phyloP scores from a whole-genome alignment of 1,140 invertebrate species.

The Drosophila murphyi region DNA sequence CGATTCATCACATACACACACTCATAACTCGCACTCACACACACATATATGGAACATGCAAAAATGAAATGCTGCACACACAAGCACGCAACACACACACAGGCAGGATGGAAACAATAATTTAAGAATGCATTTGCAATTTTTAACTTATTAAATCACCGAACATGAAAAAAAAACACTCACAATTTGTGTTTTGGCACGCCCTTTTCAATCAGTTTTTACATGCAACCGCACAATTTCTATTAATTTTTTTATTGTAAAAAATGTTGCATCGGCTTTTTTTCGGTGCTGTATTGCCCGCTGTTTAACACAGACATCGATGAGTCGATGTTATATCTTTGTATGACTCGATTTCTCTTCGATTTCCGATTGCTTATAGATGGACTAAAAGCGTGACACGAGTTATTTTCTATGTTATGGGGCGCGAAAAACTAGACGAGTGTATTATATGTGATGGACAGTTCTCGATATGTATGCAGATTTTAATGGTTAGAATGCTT shows the following conservation, averaged over 20 bases:
- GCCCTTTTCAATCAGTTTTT: conserved; percentile 31
- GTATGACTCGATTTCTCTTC: conserved; percentile 16
- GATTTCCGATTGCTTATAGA: conserved; percentile 9
- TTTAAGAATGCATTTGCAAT: conserved; percentile 29
- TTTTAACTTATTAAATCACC: conserved; percentile 22
- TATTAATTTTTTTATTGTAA: conserved; percentile 37
- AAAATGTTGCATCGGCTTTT: conserved; percentile 55
- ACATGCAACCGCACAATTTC: conserved; percentile 49
- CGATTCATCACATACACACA: conserved; percentile 38
- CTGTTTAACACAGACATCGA: conserved; percentile 45
- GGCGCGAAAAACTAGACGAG: neutral
- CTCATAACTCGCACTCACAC: conserved; percentile 23
- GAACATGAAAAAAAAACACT: conserved; percentile 27
- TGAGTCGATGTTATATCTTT: conserved; percentile 30
- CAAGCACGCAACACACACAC: conserved; percentile 28
- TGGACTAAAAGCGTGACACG: conserved; percentile 10
- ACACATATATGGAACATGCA: conserved; percentile 30
- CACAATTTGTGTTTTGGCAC: conserved; percentile 46
- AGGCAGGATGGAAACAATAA: conserved; percentile 29
- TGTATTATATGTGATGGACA: neutral
- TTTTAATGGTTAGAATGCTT: neutral
- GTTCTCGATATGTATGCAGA: too few relatives aligned
- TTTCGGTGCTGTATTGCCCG: conserved; percentile 48
- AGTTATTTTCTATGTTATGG: neutral
- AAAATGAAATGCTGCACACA: conserved; percentile 45